Base-by-base conservation (phyloP, 2,113 vertebrate species). In the Muntiacus reevesi region DNA sequence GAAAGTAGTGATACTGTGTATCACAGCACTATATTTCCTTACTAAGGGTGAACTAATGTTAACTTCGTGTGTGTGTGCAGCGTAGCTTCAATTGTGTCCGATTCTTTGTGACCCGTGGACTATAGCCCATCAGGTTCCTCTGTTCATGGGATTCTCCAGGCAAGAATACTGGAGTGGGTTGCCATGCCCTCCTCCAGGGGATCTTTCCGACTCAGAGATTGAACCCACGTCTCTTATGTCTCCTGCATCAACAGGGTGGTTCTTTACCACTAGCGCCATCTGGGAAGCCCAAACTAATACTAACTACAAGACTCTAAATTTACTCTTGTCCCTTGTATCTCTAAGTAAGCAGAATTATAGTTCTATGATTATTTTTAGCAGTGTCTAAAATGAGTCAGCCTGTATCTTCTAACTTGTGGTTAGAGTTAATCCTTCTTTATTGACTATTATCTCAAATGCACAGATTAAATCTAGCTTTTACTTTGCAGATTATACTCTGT, bases 171-270 rank as follows among this genome's bases (percentile, higher is more conserved):
- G n/a, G 10, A 74, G 19, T 74, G 67, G 67, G 67, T 71, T 23
- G n/a, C 67, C 19, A 40, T 40, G 1, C n/a, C n/a, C 67, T 40
- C n/a, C n/a, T 40, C n/a, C 19, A 71, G 19, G 67, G 67, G 67
- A 40, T 71, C n/a, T 36, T 71, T 19, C 10, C 0, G n/a, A 71
- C 19, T 40, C 2, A 71, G n/a, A 10, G n/a, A 40, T 71, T 0
- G 0, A 40, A 71, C 67, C 67, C 67, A 71, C 5, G 6, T 23
- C 67, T 40, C 5, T 23, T 40, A 40, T 3, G 2, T 71, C n/a
- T 71, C 67, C 67, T 40, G 67, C n/a, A 71, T 40, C 5, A 40
- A 5, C 67, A 40, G 19, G 19, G n/a, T 71, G 67, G n/a, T 23
- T 71, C 67, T 71, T 71, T 40, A 71, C 19, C 67, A 23, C 10